Evolutionary conservation across 2,797 vertebrate species (phyloP).

Genomic region (Scleropages formosus): DNA sequence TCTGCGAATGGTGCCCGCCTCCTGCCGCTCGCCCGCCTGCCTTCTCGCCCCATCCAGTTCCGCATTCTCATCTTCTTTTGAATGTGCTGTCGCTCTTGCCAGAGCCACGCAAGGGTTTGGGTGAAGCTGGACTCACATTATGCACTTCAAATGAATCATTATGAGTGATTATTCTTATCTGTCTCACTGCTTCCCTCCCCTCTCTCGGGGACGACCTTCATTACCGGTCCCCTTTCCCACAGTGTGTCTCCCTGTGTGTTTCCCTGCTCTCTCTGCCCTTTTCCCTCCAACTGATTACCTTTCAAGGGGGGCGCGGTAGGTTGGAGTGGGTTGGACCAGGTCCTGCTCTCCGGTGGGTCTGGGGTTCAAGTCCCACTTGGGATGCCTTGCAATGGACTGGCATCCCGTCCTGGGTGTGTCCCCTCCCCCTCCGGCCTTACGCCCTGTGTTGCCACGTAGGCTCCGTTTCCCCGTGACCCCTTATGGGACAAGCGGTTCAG

Average conservation of each 20-base stretch:
- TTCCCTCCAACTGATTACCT: too few species aligned
- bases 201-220: background rate
- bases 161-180: background rate
- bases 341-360: too few species aligned
- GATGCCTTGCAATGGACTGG: too few species aligned
- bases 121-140: background rate
- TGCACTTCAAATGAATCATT: background rate
- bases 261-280: background rate
- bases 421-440: too few species aligned
- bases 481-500: too few species aligned
- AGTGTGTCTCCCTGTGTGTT: background rate
- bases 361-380: too few species aligned
- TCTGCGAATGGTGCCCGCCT: background rate
- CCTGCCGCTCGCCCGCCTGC: background rate
- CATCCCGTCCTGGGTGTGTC: too few species aligned
- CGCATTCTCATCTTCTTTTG: background rate
- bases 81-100: background rate
- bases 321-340: too few species aligned
- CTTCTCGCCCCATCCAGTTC: background rate
- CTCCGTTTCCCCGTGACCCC: too few species aligned
- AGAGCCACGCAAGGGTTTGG: conserved; percentile 7
- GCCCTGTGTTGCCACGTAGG: too few species aligned
- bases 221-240: background rate
- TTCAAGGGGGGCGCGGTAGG: too few species aligned
- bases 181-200: background rate